These are phyloP conservation scores for Enteromius viviparus DNA, from an alignment of 2,797 vertebrate genomes.

Conservation along the genomic window DNA sequence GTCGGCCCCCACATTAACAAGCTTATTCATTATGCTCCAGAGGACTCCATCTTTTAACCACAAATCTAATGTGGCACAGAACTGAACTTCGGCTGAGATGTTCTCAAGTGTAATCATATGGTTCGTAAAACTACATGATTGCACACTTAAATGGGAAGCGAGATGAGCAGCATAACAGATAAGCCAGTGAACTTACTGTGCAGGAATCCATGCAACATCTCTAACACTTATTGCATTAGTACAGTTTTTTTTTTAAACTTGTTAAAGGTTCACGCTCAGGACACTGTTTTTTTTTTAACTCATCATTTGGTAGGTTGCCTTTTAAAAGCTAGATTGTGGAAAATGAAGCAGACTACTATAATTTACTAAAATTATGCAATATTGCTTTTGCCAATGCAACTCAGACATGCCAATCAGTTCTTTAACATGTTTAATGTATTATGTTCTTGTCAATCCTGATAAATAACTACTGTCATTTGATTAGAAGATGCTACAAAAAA, in stretches of 20 bases:
- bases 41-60: slow-evolving; percentile 36
- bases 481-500: not conserved
- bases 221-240: not conserved
- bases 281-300: not conserved
- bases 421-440: not conserved
- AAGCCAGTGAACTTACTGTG: not conserved
- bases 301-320: not conserved
- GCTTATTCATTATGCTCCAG: slow-evolving; percentile 31
- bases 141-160: not conserved
- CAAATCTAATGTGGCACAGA: slow-evolving; percentile 23
- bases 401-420: not conserved
- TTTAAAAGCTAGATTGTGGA: not conserved
- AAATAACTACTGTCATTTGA: not conserved
- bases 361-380: not conserved
- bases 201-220: not conserved
- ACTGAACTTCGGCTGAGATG: not conserved
- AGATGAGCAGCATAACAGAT: not conserved
- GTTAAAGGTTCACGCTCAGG: not conserved
- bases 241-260: not conserved
- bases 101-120: not conserved
- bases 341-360: not conserved
- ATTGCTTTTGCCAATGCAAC: not conserved
- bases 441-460: not conserved
- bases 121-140: not conserved
- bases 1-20: slow-evolving; percentile 17